Evolutionary conservation across 2,888 invertebrate species (phyloP), one percentile per base, ranked within the genome.

Genomic region (Epistrophe grossulariae): DNA sequence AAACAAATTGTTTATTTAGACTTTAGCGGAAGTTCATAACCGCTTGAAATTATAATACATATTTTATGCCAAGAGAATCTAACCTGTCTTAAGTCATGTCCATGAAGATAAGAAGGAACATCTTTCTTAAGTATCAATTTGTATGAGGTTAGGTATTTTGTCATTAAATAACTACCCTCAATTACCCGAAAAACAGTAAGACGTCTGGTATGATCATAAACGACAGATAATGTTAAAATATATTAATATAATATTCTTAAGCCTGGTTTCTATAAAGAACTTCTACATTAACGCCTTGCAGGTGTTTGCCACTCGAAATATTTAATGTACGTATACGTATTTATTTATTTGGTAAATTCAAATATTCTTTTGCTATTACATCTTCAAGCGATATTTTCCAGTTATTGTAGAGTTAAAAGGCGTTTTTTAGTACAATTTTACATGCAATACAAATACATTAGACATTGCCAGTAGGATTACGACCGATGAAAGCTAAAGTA

Each of bases 1-100:
- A 35, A 40, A 35, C 17, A 68, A 50, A 35, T 50, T 43, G 31
- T 35, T 68, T 50, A 9, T 19, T 68, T 68, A 68, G 45, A 66
- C 11, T 35, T 35, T 5, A 28, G 28, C 35, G 11, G n/a, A 48
- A 66, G 66, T 35, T 35, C 28, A 66, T 66, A 48, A 31, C n/a
- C 17, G 19, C 35, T 38, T 11, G 38, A 28, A 11, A 59, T 35
- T 28, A 35, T 59, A 60, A 60, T 35, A 7, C 35, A 35, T 60
- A 60, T 60, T 60, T 57, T 24, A 52, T 57, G n/a, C n/a, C 28
- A 35, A 10, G n/a, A 59, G 38, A 38, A 38, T 11, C 31, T 35
- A 11, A 59, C 38, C 24, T 38, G 35, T 59, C 59, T n/a, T 10
- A 38, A 19, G 35, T 38, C n/a, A 15, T 15, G 43, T 43, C 45